Conservation (phyloP, 2,797 vertebrate species). For the Oceanodroma leucorhoa region DNA sequence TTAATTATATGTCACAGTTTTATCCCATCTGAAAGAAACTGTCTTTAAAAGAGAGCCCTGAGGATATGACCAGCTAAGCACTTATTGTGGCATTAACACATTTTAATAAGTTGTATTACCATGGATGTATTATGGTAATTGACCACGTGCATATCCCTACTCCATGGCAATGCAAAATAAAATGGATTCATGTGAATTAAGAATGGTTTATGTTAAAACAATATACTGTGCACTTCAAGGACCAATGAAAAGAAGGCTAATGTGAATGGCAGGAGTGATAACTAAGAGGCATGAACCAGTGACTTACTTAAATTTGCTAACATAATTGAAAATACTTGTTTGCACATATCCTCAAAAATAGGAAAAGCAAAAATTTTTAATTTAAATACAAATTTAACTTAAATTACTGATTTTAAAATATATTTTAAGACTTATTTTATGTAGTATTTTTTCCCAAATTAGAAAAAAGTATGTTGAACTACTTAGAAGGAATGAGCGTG, state of each 20-base stretch:
- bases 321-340: background rate
- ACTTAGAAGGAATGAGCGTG: background rate
- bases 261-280: background rate
- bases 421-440: background rate
- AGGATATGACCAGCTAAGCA: background rate
- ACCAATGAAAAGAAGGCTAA: constrained; percentile 3
- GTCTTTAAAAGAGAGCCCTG: background rate
- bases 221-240: background rate
- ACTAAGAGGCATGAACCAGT: background rate
- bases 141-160: background rate
- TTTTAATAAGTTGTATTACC: background rate
- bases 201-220: background rate
- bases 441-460: background rate
- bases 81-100: background rate
- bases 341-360: background rate
- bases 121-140: background rate
- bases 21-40: constrained; percentile 8
- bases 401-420: background rate
- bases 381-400: background rate
- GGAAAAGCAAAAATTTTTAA: background rate
- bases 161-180: background rate
- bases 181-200: background rate
- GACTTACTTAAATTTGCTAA: background rate
- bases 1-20: constrained; percentile 3
- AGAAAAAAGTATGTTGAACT: background rate